Evolutionary conservation across 2,888 invertebrate genomes (phyloP), one percentile per base, ranked within the genome.

Genomic region (Oxystoma pomonae): DNA sequence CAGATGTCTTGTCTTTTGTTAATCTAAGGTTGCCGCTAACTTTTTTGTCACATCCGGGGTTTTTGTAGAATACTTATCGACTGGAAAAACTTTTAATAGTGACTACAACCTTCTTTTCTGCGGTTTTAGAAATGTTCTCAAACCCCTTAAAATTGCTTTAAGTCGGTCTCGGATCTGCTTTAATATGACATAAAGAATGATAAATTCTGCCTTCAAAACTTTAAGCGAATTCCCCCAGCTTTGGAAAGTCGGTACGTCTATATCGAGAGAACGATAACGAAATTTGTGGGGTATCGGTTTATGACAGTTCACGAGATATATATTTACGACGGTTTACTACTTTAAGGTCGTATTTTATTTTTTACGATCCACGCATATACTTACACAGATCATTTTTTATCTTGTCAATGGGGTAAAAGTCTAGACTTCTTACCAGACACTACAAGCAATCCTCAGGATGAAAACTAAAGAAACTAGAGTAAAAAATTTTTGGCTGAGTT

Each of bases 261-360:
- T 35, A 35, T 35, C 35, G 12, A 12, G 35, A 3, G 12, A 12
- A 12, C 35, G 66, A 66, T 66, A 66, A 66, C 66, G 66, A 66
- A 63, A 66, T 66, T 63, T 66, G 56, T 61, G 60, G 63, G 63
- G 60, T 56, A 57, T 66, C 66, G 63, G 63, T 63, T 65, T 63
- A 59, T 63, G 58, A 58, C 61, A 58, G 60, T 61, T 61, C 63
- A 61, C 35, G 61, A 19, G 61, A 61, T 56, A 65, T 62, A 62
- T 62, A 53, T 35, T 35, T 35, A 35, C 5, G 3, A 35, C 35
- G 12, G 35, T n/a, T n/a, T n/a, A n/a, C n/a, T n/a, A n/a, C 35
- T 35, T 35, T 35, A 12, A 12, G 35, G 12, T 35, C 35, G 35
- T 35, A 35, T 35, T 35, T 35, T 35, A 35, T 35, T 35, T n/a